Percentiles rank a stretch among this genome's conserved stretches.
phyloP scores from a whole-genome alignment of 2,888 invertebrate species.

The Rhagium mordax region DNA sequence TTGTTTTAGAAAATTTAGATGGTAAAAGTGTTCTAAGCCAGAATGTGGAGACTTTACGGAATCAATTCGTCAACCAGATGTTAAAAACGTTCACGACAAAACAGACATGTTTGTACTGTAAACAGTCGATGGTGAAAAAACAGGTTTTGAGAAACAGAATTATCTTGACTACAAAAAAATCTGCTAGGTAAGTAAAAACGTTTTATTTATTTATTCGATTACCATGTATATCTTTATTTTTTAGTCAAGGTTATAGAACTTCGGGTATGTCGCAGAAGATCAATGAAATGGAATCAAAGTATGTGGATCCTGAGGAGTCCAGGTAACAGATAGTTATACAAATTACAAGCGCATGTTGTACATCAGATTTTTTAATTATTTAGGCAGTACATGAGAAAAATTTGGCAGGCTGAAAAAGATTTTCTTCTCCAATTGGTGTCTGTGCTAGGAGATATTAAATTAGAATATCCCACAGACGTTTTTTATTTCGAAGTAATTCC shows the following conservation, averaged over 20 bases:
- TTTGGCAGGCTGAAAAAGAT: slow-evolving; percentile 82
- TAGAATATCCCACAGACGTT: slow-evolving; percentile 81
- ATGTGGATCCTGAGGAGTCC: slow-evolving; percentile 64
- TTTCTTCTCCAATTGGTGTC: slow-evolving; percentile 82
- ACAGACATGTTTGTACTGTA: slow-evolving; percentile 75
- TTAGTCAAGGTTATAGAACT: neutral
- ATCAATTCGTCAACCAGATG: slow-evolving; percentile 57
- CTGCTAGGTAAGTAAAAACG: slow-evolving; percentile 44
- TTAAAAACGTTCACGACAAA: slow-evolving; percentile 64
- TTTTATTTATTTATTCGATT: neutral
- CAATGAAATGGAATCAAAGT: slow-evolving; percentile 57
- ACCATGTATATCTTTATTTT: slow-evolving; percentile 4
- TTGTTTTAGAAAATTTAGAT: slow-evolving; percentile 50
- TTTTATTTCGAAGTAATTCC: slow-evolving; percentile 90
- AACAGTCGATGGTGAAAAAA: slow-evolving; percentile 71
- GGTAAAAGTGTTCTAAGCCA: slow-evolving; percentile 55
- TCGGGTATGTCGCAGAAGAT: slow-evolving; percentile 15
- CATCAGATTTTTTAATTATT: too few species aligned
- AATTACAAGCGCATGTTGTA: too few species aligned
- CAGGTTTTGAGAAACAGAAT: slow-evolving; percentile 76
- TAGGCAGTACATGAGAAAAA: slow-evolving; percentile 69
- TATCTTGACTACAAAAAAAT: slow-evolving; percentile 65
- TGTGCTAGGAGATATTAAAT: slow-evolving; percentile 73
- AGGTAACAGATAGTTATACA: slow-evolving; percentile 43
- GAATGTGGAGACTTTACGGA: slow-evolving; percentile 62